phyloP scores from a whole-genome alignment of 1,140 invertebrate species.

The Bombus turneri region DNA sequence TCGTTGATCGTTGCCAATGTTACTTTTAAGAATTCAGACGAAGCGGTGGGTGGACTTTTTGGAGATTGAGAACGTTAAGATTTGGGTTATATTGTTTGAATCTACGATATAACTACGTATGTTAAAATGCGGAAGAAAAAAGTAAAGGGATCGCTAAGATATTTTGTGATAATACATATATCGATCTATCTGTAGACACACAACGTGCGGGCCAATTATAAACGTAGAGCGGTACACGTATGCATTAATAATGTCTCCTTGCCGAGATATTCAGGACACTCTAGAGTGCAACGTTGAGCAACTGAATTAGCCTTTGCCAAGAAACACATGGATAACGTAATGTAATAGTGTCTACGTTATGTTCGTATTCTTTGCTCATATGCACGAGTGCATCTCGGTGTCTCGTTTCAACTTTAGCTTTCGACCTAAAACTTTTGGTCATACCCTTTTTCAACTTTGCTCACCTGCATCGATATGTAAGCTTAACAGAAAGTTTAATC shows the following conservation, averaged over 20 bases:
- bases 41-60: background rate
- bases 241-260: slow-evolving; percentile 79
- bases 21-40: background rate
- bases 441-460: background rate
- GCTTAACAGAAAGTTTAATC: background rate
- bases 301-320: slow-evolving; percentile 72
- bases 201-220: slow-evolving; percentile 80
- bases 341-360: slow-evolving; percentile 39
- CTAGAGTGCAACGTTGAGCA: slow-evolving; percentile 71
- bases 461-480: background rate
- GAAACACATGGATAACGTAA: slow-evolving; percentile 64
- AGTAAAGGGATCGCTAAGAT: slow-evolving; percentile 40
- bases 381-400: slow-evolving; percentile 69
- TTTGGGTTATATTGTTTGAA: slow-evolving; percentile 4
- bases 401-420: slow-evolving; percentile 46
- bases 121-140: slow-evolving; percentile 13
- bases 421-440: background rate
- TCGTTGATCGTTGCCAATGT: background rate
- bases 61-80: background rate
- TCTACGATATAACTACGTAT: slow-evolving; percentile 9
- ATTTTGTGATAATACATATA: slow-evolving; percentile 45
- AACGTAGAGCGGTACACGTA: slow-evolving; percentile 72
- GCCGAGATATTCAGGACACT: slow-evolving; percentile 79
- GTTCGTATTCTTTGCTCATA: slow-evolving; percentile 45
- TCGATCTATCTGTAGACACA: slow-evolving; percentile 76